Conservation (phyloP, 2,888 invertebrate species). For the Orchesellides sinensis region DNA sequence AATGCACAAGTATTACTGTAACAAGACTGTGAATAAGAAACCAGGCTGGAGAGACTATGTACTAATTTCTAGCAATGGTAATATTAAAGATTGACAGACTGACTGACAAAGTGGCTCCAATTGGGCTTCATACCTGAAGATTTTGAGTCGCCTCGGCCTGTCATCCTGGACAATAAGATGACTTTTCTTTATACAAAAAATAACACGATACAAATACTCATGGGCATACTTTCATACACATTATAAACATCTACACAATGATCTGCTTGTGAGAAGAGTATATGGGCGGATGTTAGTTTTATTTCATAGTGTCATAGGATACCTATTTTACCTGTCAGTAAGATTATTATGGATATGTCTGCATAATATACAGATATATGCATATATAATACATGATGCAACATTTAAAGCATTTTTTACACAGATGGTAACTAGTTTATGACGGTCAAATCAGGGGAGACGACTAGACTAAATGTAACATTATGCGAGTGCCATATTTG, state of each 20-base stretch:
- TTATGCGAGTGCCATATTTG: conserved; percentile 22
- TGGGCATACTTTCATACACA: conserved; percentile 15
- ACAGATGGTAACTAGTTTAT: conserved; percentile 47
- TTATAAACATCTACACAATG: conserved; percentile 1
- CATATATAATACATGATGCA: too few species aligned
- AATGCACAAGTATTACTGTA: too few species aligned
- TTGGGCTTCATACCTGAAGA: conserved; percentile 36
- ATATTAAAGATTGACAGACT: conserved; percentile 62
- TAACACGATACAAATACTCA: conserved; percentile 37
- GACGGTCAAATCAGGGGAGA: conserved; percentile 22
- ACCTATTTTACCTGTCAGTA: conserved; percentile 3
- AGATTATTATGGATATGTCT: not conserved
- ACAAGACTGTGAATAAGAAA: conserved; percentile 25
- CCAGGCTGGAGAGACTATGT: conserved; percentile 30
- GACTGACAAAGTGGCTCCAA: conserved; percentile 67
- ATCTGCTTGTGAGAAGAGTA: not conserved
- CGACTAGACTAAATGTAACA: not conserved
- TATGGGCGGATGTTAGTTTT: conserved; percentile 5
- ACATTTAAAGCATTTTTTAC: not conserved
- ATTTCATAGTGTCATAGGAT: conserved; percentile 36
- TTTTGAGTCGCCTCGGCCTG: conserved; percentile 65
- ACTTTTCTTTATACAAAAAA: conserved; percentile 41
- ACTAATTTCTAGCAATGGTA: conserved; percentile 46
- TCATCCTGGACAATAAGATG: conserved; percentile 64
- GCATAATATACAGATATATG: too few species aligned